Conservation (phyloP, 2,888 invertebrate species). For the Andrena praecox region DNA sequence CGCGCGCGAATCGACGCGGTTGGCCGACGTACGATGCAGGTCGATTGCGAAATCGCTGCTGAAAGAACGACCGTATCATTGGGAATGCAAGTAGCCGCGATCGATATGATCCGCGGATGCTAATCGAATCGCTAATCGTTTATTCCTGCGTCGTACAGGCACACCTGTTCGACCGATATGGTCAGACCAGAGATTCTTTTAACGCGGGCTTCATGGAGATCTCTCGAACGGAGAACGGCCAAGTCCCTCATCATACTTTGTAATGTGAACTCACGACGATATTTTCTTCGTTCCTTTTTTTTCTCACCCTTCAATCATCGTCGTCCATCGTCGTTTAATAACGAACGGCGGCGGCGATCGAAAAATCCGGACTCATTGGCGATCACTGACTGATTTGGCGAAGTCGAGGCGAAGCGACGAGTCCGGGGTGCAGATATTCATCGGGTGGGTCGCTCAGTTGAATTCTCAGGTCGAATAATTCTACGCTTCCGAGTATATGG, state of each 20-base stretch:
- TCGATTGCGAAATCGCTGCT: constrained; percentile 58
- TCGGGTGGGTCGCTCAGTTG: neutral
- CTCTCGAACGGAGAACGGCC: constrained; percentile 57
- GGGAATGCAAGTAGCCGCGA: constrained; percentile 69
- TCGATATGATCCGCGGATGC: constrained; percentile 75
- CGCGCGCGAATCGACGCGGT: neutral
- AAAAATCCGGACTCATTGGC: neutral
- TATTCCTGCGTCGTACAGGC: constrained; percentile 73
- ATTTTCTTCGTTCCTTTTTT: constrained; percentile 46
- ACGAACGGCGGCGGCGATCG: constrained; percentile 1
- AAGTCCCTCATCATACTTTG: constrained; percentile 73
- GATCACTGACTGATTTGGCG: neutral
- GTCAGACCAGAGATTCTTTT: constrained; percentile 76
- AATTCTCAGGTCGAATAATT: neutral
- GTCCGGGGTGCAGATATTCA: neutral
- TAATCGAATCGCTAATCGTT: constrained; percentile 74
- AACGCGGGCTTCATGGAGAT: constrained; percentile 71
- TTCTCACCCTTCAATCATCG: neutral
- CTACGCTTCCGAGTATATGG: neutral
- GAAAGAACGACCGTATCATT: constrained; percentile 48
- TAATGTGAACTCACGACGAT: constrained; percentile 65
- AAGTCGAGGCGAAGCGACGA: neutral
- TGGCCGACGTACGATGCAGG: constrained; percentile 10
- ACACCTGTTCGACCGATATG: constrained; percentile 80
- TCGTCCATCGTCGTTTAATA: constrained; percentile 37